phyloP scores from a whole-genome alignment of 2,797 vertebrate species.

The Cyprinella venusta region DNA sequence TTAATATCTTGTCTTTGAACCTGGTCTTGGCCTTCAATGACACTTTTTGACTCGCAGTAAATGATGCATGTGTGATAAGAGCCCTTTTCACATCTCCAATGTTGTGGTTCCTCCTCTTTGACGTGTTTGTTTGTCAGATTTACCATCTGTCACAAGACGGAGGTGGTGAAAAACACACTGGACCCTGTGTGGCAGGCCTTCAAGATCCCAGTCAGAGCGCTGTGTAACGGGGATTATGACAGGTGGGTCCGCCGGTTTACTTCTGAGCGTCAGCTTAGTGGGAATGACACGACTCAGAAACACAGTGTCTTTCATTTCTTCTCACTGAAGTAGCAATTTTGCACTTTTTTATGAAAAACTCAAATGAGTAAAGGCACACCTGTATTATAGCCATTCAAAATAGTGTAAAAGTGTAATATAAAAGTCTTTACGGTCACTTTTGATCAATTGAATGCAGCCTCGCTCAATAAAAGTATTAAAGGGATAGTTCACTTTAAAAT shows the following conservation, averaged over 20 bases:
- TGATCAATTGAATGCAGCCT: neutral
- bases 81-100: neutral
- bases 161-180: constrained; percentile 91
- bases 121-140: constrained; percentile 73
- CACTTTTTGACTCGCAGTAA: neutral
- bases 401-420: neutral
- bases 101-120: constrained; percentile 2
- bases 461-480: neutral
- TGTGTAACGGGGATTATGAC: constrained; percentile 93
- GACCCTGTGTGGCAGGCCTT: constrained; percentile 95
- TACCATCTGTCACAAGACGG: constrained; percentile 93
- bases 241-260: constrained; percentile 71
- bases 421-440: neutral
- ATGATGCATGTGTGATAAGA: neutral
- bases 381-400: neutral
- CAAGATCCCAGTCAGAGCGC: constrained; percentile 89
- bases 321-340: neutral
- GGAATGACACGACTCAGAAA: neutral
- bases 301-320: neutral
- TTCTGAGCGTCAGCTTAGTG: neutral
- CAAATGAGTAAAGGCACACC: neutral
- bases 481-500: too few relatives aligned
- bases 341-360: neutral
- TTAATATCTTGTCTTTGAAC: neutral
- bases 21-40: neutral